phyloP scores from a whole-genome alignment of 2,113 vertebrate genomes.

The Aix galericulata region DNA sequence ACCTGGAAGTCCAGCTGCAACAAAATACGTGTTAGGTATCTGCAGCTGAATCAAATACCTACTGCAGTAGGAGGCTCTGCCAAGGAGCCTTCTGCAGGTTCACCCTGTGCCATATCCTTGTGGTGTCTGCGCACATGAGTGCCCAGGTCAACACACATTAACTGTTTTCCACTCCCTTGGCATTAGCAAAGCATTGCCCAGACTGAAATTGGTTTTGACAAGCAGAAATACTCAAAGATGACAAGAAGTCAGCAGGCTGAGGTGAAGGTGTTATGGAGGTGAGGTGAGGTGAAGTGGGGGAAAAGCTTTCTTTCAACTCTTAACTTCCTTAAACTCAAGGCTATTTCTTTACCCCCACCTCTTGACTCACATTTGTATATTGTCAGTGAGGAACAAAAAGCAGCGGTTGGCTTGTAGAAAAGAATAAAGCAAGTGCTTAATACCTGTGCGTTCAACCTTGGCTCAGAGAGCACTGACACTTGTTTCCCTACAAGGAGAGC shows the following conservation, averaged over 20 bases:
- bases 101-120: not conserved
- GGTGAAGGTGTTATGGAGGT: too few relatives aligned
- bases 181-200: rapidly evolving
- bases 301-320: not conserved
- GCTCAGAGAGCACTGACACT: not conserved
- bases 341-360: not conserved
- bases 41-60: not conserved
- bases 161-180: not conserved
- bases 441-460: rapidly evolving
- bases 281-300: too few relatives aligned
- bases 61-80: not conserved
- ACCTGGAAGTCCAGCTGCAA: not conserved
- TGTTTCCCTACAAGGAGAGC: not conserved
- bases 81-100: not conserved
- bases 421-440: not conserved
- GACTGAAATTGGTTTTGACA: not conserved
- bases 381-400: rapidly evolving
- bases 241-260: not conserved
- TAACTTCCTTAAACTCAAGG: not conserved
- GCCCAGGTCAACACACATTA: rapidly evolving
- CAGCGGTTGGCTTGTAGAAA: rapidly evolving
- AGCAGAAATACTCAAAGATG: not conserved
- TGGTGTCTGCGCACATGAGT: too few relatives aligned
- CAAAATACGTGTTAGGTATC: not conserved
- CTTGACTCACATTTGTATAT: not conserved